These are phyloP conservation scores for Pholis gunnellus DNA, from an alignment of 2,113 vertebrate species.

Conservation along the genomic window DNA sequence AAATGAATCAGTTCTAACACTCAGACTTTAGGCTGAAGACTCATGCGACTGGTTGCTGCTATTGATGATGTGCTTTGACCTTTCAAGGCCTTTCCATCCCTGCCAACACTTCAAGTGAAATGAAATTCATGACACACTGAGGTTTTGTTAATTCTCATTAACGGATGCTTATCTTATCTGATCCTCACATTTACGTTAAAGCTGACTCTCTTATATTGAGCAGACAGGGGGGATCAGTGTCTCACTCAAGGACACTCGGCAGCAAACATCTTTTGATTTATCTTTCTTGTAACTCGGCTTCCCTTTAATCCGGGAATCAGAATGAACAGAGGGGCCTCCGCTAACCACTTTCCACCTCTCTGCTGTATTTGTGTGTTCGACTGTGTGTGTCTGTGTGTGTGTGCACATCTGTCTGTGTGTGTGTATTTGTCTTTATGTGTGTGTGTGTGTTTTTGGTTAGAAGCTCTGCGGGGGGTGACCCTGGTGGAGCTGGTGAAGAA, in stretches of 20 bases:
- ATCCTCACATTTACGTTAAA: constrained; percentile 36
- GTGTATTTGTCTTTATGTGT: constrained; percentile 45
- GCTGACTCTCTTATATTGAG: not conserved
- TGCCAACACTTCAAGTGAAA: not conserved
- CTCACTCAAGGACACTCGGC: constrained; percentile 26
- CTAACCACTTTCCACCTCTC: constrained; percentile 51
- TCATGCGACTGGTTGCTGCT: not conserved
- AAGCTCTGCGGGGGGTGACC: constrained; percentile 95
- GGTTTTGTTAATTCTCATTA: constrained; percentile 31
- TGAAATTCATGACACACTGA: not conserved
- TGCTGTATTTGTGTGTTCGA: constrained; percentile 40
- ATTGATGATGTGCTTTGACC: constrained; percentile 8
- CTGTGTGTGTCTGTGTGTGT: constrained; percentile 25
- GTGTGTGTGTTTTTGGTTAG: constrained; percentile 83
- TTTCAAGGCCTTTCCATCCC: constrained; percentile 20
- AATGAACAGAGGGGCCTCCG: constrained; percentile 1
- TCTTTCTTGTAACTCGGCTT: constrained; percentile 10
- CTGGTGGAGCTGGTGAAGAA: constrained; percentile 97
- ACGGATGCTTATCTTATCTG: constrained; percentile 19
- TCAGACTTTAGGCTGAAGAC: not conserved
- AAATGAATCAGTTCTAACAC: not conserved
- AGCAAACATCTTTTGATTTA: not conserved
- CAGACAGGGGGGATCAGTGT: not conserved
- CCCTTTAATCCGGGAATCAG: constrained; percentile 28
- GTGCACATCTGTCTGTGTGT: constrained; percentile 23